These are phyloP conservation scores for Sitta carolinensis DNA, from an alignment of 2,797 vertebrate species.

Conservation along the genomic window DNA sequence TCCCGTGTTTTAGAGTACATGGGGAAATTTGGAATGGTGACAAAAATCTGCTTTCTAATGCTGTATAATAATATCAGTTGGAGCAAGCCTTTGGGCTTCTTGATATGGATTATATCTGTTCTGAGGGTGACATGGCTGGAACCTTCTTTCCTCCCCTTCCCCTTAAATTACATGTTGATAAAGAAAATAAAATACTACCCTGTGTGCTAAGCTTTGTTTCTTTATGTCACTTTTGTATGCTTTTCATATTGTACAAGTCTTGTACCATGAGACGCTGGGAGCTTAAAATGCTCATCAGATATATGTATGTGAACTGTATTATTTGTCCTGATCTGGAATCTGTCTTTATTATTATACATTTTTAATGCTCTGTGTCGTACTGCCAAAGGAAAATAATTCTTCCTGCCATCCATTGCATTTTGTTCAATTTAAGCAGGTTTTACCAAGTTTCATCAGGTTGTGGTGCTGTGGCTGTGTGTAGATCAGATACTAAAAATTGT, in stretches of 20 bases:
- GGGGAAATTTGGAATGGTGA: not conserved
- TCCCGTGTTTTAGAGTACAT: not conserved
- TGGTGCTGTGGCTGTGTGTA: not conserved
- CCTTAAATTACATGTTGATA: not conserved
- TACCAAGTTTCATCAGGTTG: not conserved
- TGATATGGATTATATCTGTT: not conserved
- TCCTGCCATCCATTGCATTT: not conserved
- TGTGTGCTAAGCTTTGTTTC: not conserved
- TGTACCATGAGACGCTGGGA: not conserved
- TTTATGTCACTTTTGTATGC: not conserved
- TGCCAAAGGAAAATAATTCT: not conserved
- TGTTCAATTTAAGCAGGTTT: not conserved
- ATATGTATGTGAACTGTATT: not conserved
- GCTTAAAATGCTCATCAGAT: not conserved
- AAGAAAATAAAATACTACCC: not conserved
- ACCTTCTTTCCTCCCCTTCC: rapidly evolving
- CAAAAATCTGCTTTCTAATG: not conserved
- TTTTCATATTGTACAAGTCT: not conserved
- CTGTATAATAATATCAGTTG: not conserved
- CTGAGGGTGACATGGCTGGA: not conserved
- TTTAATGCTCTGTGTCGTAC: not conserved
- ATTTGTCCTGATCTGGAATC: not conserved
- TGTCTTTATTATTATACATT: not conserved
- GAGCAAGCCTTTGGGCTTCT: not conserved
- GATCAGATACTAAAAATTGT: not conserved